Percentiles rank a stretch among this genome's conserved stretches.
Conservation (phyloP, 2,113 vertebrate species). For the Rhinopithecus roxellana region DNA sequence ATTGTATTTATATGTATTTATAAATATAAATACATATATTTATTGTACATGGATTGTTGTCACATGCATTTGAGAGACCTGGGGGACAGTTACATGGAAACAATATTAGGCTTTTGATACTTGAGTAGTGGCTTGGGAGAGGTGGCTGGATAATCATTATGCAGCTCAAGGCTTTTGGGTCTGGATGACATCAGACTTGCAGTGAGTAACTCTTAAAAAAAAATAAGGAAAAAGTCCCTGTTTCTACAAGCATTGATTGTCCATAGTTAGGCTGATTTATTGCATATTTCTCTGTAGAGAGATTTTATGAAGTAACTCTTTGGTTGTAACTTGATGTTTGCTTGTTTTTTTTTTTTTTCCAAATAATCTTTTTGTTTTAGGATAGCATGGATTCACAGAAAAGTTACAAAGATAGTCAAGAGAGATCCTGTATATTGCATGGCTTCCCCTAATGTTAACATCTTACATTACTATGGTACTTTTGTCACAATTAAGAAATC, state of each 20-base stretch:
- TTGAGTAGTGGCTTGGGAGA: not conserved
- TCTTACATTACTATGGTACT: not conserved
- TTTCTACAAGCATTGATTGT: not conserved
- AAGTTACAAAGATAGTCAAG: not conserved
- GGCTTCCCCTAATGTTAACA: not conserved
- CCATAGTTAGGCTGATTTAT: not conserved
- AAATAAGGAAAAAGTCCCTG: not conserved
- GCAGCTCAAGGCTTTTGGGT: not conserved
- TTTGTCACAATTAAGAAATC: not conserved
- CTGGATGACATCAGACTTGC: not conserved
- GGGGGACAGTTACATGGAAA: not conserved
- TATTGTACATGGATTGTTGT: not conserved
- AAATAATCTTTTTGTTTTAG: conserved; percentile 6
- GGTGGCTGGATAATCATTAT: not conserved
- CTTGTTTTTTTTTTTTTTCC: not conserved
- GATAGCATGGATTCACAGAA: not conserved
- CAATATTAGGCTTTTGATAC: not conserved
- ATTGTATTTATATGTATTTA: too few species aligned
- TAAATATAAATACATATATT: not conserved
- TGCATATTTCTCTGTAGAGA: not conserved
- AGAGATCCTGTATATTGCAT: not conserved
- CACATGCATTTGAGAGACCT: not conserved
- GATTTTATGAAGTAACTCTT: not conserved
- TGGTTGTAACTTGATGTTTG: not conserved
- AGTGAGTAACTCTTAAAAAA: not conserved